Conservation (phyloP, 2,797 vertebrate genomes). For the Capromys pilorides region DNA sequence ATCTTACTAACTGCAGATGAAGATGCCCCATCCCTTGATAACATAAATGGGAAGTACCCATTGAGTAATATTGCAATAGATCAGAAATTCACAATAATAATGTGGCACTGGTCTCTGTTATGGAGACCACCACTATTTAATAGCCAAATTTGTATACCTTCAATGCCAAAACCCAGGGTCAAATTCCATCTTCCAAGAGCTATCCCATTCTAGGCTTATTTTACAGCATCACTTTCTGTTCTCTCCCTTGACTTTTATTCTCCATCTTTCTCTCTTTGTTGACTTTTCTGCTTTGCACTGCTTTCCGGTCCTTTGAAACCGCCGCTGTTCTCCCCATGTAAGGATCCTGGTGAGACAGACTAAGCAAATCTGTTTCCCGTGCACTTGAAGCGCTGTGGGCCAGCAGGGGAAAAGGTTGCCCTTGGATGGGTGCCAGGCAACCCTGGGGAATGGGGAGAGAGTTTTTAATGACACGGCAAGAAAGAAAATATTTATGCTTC, state of each 20-base stretch:
- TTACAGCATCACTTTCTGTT: background rate
- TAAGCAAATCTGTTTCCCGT: slow-evolving; percentile 73
- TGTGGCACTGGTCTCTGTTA: background rate
- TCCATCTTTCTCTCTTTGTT: background rate
- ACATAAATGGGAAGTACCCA: background rate
- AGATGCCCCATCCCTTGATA: background rate
- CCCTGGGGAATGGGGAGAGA: background rate
- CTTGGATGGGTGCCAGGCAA: slow-evolving; percentile 70
- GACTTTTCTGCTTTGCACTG: slow-evolving; percentile 26
- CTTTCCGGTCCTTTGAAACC: slow-evolving; percentile 60
- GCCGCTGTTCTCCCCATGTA: slow-evolving; percentile 37
- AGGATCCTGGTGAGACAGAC: slow-evolving; percentile 70
- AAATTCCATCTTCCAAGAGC: background rate
- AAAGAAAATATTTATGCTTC: slow-evolving; percentile 77
- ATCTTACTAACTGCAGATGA: background rate
- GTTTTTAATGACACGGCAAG: slow-evolving; percentile 71
- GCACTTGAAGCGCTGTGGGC: slow-evolving; percentile 44
- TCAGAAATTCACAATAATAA: background rate
- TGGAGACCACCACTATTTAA: background rate
- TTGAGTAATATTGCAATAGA: background rate
- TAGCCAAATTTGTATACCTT: background rate
- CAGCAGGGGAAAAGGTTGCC: slow-evolving; percentile 62
- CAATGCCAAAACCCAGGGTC: background rate
- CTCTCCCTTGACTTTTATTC: background rate
- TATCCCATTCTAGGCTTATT: background rate